These are phyloP conservation scores for Lonchura striata DNA, from an alignment of 2,113 vertebrate genomes.

Conservation along the genomic window DNA sequence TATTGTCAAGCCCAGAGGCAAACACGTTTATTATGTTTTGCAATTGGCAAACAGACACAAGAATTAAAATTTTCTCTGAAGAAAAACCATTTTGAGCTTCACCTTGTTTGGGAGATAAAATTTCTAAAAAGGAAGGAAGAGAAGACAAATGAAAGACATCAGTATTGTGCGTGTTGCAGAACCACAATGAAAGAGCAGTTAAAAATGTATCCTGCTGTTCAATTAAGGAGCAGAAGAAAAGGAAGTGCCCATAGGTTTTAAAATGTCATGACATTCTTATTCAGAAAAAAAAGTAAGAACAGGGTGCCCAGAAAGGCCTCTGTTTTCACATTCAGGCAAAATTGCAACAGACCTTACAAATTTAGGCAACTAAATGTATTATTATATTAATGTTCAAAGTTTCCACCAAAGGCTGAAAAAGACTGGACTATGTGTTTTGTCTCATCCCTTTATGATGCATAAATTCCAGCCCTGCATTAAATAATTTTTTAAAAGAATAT, in stretches of 20 bases:
- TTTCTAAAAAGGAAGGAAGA: not conserved
- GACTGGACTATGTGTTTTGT: not conserved
- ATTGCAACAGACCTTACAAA: not conserved
- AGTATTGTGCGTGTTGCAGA: not conserved
- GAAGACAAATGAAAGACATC: not conserved
- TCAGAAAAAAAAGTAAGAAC: not conserved
- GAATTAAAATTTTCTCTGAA: not conserved
- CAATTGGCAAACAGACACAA: not conserved
- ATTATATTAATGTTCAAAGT: not conserved
- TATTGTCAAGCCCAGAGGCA: not conserved
- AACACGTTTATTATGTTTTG: not conserved
- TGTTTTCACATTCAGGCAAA: not conserved
- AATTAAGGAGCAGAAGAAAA: not conserved
- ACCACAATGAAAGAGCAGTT: not conserved
- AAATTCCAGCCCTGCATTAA: not conserved
- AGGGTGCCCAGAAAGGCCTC: not conserved
- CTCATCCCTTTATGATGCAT: not conserved
- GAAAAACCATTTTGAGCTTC: not conserved
- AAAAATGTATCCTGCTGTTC: not conserved
- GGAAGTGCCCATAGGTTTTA: not conserved
- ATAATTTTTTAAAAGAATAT: slow-evolving; percentile 1
- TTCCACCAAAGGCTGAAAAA: not conserved
- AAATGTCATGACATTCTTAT: not conserved
- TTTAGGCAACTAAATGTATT: not conserved
- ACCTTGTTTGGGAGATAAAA: not conserved